Evolutionary conservation across 2,888 invertebrate species (phyloP), one percentile per base, ranked within the genome.

Genomic region (Diploptera punctata): DNA sequence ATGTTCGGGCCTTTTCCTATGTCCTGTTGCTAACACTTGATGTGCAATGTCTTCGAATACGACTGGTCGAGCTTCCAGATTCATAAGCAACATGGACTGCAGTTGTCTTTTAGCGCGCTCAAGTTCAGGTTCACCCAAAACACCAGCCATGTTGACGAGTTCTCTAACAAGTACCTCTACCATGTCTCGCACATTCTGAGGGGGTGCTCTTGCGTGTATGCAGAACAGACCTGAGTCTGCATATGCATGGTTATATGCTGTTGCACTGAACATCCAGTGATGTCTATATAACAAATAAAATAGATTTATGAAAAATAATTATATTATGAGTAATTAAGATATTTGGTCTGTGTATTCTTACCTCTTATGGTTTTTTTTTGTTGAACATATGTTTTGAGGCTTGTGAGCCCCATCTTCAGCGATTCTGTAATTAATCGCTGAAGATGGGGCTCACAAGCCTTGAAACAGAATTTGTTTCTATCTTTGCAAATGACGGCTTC

Each of bases 211-310:
- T 2, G 97, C 96, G 81, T 98, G 98, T 78, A 99, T 95, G 80
- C 97, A 98, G 83, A 99, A 99, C 62, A 99, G 83, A 0, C 99
- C 99, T 2, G 92, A 92, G 82, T 99, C 99, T 5, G 89, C 87
- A 82, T 99, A 99, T 0, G 98, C 95, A 83, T 99, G 97, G 85
- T 99, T 99, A 82, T 95, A 98, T 0, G 99, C 98, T 2, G 98
- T 97, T 10, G 99, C 98, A 83, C 95, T 98, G 84, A 97, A 98
- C 90, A 99, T 94, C 98, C 99, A 99, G 81, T 99, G 97, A 83
- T 95, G 93, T 80, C 94, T 92, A 78, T 16, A 77, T 77, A 73
- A 38, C 19, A 29, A 3, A 24, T 21, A 29, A 57, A n/a, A n/a
- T n/a, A n/a, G n/a, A n/a, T n/a, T n/a, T n/a, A n/a, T n/a, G n/a